Percentiles rank a stretch among this genome's conserved stretches.
Conservation (phyloP, 2,888 invertebrate species). For the Doris montereyensis region DNA sequence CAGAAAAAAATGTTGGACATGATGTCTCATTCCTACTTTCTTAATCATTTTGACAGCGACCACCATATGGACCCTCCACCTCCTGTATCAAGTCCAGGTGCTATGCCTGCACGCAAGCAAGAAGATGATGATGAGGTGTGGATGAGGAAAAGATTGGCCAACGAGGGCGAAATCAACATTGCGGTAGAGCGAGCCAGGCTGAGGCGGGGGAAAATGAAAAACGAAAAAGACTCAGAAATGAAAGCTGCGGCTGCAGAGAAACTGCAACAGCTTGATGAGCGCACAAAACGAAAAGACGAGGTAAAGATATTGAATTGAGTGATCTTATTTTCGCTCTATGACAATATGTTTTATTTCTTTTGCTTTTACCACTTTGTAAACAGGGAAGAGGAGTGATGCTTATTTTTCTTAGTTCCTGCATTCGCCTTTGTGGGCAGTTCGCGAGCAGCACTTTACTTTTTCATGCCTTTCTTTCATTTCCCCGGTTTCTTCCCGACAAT, state of each 20-base stretch:
- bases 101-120: slow-evolving; percentile 35
- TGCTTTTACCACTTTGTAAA: too few relatives aligned
- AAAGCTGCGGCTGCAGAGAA: slow-evolving; percentile 79
- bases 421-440: too few relatives aligned
- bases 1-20: too few relatives aligned
- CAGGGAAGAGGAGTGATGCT: too few relatives aligned
- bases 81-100: slow-evolving; percentile 45
- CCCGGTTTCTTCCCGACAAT: too few relatives aligned
- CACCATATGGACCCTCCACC: slow-evolving; percentile 46
- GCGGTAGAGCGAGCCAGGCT: slow-evolving; percentile 87
- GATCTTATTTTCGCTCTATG: too few relatives aligned
- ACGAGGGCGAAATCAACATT: slow-evolving; percentile 74
- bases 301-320: too few relatives aligned
- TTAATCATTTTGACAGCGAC: slow-evolving; percentile 9
- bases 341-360: too few relatives aligned
- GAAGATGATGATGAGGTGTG: slow-evolving; percentile 80
- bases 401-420: too few relatives aligned
- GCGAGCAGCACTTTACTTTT: too few relatives aligned
- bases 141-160: slow-evolving; percentile 81
- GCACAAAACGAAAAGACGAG: slow-evolving; percentile 76
- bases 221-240: slow-evolving; percentile 72
- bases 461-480: too few relatives aligned
- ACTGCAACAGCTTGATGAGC: slow-evolving; percentile 81
- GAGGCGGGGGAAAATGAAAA: slow-evolving; percentile 90
- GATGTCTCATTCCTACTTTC: too few relatives aligned